Conservation (phyloP, 2,888 invertebrate genomes). For the Caenorhabditis imperialis region DNA sequence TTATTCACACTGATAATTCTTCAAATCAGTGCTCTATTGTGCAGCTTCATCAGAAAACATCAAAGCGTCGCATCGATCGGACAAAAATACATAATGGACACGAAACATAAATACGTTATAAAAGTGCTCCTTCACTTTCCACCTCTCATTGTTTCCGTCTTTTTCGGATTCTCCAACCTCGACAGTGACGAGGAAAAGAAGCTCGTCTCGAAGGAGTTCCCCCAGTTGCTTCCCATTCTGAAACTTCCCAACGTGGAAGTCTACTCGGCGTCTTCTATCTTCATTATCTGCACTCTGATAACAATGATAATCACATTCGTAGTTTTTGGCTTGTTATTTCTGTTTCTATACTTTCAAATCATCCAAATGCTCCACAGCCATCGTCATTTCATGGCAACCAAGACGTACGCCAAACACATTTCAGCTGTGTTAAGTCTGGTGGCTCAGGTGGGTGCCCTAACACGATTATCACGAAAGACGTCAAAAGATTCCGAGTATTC, state of each 20-base stretch:
- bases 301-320: constrained; percentile 20
- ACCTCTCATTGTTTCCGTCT: constrained; percentile 2
- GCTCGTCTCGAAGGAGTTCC: constrained; percentile 1
- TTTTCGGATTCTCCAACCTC: constrained; percentile 15
- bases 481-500: background rate
- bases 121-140: constrained; percentile 20
- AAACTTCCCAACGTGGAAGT: constrained; percentile 10
- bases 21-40: constrained; percentile 17
- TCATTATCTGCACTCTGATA: constrained; percentile 3
- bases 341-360: constrained; percentile 24
- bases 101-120: constrained; percentile 9
- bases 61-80: constrained; percentile 33
- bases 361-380: constrained; percentile 31
- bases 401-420: constrained; percentile 27
- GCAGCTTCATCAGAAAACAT: constrained; percentile 37
- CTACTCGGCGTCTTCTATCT: constrained; percentile 17
- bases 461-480: background rate
- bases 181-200: constrained; percentile 8
- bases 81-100: constrained; percentile 15
- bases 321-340: constrained; percentile 3
- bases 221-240: background rate
- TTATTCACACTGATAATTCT: constrained; percentile 22
- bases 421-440: constrained; percentile 29
- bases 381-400: constrained; percentile 26
- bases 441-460: constrained; percentile 8